phyloP scores from a whole-genome alignment of 2,888 invertebrate genomes.

The Caenorhabditis sp. region DNA sequence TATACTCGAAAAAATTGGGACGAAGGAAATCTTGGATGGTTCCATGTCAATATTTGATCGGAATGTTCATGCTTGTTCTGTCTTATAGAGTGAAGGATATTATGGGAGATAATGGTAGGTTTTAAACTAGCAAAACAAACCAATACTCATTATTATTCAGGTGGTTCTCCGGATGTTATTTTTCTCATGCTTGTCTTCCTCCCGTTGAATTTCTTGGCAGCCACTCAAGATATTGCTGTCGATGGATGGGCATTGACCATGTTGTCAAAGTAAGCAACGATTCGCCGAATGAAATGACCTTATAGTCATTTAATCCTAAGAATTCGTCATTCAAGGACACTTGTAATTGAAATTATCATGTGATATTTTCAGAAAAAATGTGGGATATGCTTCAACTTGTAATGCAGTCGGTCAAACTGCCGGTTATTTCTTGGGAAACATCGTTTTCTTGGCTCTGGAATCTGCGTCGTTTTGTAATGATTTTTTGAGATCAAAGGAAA shows the following conservation, averaged over 20 bases:
- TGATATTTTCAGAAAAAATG: constrained; percentile 84
- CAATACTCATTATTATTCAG: constrained; percentile 4
- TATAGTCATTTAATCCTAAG: not conserved
- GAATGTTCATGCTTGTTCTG: constrained; percentile 84
- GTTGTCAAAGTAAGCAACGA: constrained; percentile 81
- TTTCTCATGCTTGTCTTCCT: constrained; percentile 87
- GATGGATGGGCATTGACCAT: constrained; percentile 99
- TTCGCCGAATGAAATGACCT: constrained; percentile 5
- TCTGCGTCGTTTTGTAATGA: constrained; percentile 93
- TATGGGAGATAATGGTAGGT: constrained; percentile 62
- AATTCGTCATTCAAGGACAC: not conserved
- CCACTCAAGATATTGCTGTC: constrained; percentile 98
- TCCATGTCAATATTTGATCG: constrained; percentile 74
- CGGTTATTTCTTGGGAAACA: constrained; percentile 80
- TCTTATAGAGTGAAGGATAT: constrained; percentile 75
- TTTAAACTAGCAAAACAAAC: not conserved
- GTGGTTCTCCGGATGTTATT: constrained; percentile 77
- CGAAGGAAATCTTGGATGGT: constrained; percentile 85
- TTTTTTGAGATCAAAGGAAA: constrained; percentile 82
- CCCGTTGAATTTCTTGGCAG: constrained; percentile 90
- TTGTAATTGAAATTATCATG: not conserved
- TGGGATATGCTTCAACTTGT: constrained; percentile 97
- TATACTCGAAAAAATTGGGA: constrained; percentile 80
- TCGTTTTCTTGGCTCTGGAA: constrained; percentile 90
- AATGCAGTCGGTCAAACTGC: constrained; percentile 98